phyloP scores from a whole-genome alignment of 2,113 vertebrate species.

The Eublepharis macularius region DNA sequence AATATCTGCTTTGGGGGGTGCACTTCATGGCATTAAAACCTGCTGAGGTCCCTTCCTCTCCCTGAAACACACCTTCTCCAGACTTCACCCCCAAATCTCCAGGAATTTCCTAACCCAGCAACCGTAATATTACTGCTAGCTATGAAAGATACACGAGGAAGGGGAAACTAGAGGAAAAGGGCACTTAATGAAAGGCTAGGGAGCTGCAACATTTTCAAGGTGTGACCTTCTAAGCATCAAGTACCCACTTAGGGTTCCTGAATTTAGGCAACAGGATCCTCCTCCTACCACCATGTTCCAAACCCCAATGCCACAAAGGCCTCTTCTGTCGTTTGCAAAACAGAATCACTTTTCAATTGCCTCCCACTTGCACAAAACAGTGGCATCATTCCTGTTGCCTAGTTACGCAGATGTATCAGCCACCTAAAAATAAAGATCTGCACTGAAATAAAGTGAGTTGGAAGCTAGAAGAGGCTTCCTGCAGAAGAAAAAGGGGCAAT shows the following conservation, averaged over 20 bases:
- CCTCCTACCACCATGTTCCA: neutral
- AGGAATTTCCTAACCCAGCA: too few species aligned
- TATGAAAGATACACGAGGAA: neutral
- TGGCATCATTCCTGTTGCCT: slow-evolving; percentile 1
- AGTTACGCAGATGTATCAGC: neutral
- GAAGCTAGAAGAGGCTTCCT: neutral
- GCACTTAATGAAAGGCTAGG: too few species aligned
- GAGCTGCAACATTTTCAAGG: neutral
- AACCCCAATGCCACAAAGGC: too few species aligned
- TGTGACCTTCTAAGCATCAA: neutral
- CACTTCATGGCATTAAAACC: too few species aligned
- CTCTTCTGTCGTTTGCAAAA: neutral
- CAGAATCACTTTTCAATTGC: neutral
- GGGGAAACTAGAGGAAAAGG: neutral
- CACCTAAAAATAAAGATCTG: neutral
- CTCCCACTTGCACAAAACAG: neutral
- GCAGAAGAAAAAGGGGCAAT: neutral
- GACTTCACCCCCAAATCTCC: too few species aligned
- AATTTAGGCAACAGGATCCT: neutral
- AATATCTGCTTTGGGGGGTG: too few species aligned
- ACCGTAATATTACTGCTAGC: too few species aligned
- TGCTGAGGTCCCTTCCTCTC: too few species aligned
- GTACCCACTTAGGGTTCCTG: neutral
- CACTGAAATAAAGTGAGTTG: neutral
- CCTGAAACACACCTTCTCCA: too few species aligned